Conservation (phyloP, 2,113 vertebrate genomes). For the Micronycteris hirsuta region DNA sequence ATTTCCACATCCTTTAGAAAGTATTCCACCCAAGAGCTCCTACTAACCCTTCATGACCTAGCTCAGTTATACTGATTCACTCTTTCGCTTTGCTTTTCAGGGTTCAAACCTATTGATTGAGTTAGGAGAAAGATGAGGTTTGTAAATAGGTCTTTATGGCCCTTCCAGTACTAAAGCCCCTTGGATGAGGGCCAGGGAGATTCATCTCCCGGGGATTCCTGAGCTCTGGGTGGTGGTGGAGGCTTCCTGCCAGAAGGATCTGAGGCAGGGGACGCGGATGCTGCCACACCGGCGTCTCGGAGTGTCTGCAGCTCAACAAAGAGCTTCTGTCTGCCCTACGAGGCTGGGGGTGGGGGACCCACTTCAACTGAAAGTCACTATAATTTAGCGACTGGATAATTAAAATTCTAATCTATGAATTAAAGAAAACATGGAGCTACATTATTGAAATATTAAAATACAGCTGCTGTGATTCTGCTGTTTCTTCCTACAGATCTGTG, state of each 20-base stretch:
- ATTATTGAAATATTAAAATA: background rate
- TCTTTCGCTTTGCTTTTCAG: background rate
- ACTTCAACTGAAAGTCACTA: background rate
- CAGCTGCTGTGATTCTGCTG: background rate
- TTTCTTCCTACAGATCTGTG: background rate
- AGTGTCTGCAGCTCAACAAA: background rate
- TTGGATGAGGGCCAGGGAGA: constrained; percentile 3
- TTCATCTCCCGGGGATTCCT: background rate
- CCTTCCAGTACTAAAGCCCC: background rate
- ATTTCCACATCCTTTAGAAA: background rate
- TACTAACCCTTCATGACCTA: background rate
- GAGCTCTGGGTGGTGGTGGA: background rate
- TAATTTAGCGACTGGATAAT: constrained; percentile 1
- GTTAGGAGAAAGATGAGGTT: background rate
- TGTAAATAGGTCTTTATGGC: constrained; percentile 7
- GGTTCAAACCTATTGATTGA: background rate
- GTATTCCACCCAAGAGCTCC: no score
- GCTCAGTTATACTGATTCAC: background rate
- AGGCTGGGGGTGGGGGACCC: background rate
- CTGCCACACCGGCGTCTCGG: background rate
- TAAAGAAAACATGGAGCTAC: background rate
- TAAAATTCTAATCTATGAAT: background rate
- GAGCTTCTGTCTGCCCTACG: background rate
- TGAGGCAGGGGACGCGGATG: background rate
- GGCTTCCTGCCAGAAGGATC: constrained; percentile 18